Evolutionary conservation across 2,888 invertebrate species (phyloP).

Genomic region (Sminthurides aquaticus): DNA sequence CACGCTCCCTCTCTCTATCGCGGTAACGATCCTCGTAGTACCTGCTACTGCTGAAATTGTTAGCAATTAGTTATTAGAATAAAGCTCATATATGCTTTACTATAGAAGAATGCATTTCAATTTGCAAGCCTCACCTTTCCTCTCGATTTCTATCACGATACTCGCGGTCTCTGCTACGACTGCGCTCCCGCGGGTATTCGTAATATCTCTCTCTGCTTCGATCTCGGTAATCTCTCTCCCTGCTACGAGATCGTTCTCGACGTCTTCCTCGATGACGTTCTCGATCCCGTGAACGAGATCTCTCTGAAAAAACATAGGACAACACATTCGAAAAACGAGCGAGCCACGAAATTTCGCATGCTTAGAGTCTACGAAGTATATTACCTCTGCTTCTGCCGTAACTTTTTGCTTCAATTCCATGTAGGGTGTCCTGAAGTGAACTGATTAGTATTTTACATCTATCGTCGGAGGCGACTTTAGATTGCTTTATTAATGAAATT

Average conservation of each 20-base stretch:
- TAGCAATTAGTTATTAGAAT: conserved; percentile 1
- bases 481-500: conserved; percentile 96
- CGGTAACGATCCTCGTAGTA: conserved; percentile 86
- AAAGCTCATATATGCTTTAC: too few species aligned
- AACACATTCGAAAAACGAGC: too few species aligned
- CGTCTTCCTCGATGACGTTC: conserved; percentile 55
- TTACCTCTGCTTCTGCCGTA: conserved; percentile 58
- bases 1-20: conserved; percentile 57
- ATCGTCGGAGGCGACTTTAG: conserved; percentile 91
- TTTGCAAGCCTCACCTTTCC: conserved; percentile 55
- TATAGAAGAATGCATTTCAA: background rate
- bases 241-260: conserved; percentile 63
- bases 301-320: conserved; percentile 49
- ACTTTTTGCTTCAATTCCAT: conserved; percentile 95
- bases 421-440: conserved; percentile 90
- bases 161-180: conserved; percentile 72
- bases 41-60: conserved; percentile 44
- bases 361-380: too few species aligned
- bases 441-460: conserved; percentile 96
- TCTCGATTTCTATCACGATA: conserved; percentile 70
- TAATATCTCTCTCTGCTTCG: conserved; percentile 54
- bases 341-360: too few species aligned
- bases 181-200: conserved; percentile 63
- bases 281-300: conserved; percentile 52
- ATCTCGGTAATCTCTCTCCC: conserved; percentile 58